These are phyloP conservation scores for Leistus spinibarbis DNA, from an alignment of 2,888 invertebrate species.

Conservation along the genomic window DNA sequence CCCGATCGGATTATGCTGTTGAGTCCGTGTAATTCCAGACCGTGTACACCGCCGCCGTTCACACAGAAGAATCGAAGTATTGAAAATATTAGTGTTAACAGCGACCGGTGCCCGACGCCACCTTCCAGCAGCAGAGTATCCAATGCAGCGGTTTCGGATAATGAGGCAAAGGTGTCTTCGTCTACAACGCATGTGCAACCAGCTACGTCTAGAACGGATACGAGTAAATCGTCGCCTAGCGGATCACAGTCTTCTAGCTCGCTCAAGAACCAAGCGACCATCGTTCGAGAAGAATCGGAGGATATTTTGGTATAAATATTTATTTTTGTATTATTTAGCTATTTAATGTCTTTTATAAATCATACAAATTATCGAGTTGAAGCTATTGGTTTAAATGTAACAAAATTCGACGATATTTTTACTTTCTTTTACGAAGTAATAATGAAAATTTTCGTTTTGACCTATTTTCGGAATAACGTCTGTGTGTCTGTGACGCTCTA, in stretches of 20 bases:
- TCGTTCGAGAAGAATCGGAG: conserved; percentile 12
- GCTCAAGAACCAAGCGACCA: conserved; percentile 5
- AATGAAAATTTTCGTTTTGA: too few relatives aligned
- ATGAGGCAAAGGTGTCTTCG: background rate
- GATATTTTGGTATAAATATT: conserved; percentile 29
- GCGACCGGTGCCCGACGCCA: conserved; percentile 25
- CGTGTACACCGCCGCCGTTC: conserved; percentile 50
- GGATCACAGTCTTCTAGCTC: background rate
- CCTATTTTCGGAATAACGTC: too few relatives aligned
- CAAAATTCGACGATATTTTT: too few relatives aligned
- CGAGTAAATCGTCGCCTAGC: background rate
- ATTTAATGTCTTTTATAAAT: background rate
- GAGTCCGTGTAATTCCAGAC: conserved; percentile 53
- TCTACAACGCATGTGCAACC: background rate
- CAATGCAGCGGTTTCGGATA: background rate
- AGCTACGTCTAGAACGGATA: background rate
- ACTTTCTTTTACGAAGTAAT: too few relatives aligned
- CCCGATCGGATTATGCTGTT: conserved; percentile 55
- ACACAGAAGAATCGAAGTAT: conserved; percentile 45
- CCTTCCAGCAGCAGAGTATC: background rate
- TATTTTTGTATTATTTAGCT: background rate
- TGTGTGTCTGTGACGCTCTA: too few relatives aligned
- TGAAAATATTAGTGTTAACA: conserved; percentile 45
- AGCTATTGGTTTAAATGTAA: too few relatives aligned
- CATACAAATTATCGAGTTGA: background rate